Percentiles rank a stretch among this genome's conserved stretches.
Conservation (phyloP, 2,888 invertebrate species). For the Drosophila phalerata region DNA sequence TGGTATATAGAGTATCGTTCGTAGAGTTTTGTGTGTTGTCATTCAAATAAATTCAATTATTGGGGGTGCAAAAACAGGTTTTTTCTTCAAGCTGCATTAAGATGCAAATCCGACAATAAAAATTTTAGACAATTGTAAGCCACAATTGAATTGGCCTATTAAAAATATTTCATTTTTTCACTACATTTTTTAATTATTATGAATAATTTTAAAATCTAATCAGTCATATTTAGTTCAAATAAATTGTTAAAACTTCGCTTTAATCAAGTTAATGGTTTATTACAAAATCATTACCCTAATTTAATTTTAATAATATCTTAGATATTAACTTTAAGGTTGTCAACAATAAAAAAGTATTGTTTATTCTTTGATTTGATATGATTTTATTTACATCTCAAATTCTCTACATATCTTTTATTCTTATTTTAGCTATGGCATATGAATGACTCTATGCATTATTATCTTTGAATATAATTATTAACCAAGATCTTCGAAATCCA, state of each 20-base stretch:
- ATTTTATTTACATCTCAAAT: no score
- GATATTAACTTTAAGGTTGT: no score
- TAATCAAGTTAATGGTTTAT: neutral
- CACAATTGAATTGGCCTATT: slow-evolving; percentile 23
- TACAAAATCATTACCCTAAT: neutral
- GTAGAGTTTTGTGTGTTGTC: slow-evolving; percentile 59
- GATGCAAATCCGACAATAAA: slow-evolving; percentile 8
- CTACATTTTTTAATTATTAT: neutral
- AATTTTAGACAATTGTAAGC: slow-evolving; percentile 11
- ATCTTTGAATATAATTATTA: no score
- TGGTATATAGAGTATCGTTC: neutral
- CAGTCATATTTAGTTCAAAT: neutral
- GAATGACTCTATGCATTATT: no score
- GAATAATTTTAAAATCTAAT: neutral
- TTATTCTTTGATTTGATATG: no score
- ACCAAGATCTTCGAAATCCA: no score
- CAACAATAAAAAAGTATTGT: no score
- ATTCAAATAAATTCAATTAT: slow-evolving; percentile 62
- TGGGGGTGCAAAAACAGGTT: slow-evolving; percentile 49
- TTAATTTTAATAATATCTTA: neutral
- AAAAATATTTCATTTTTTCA: slow-evolving; percentile 2
- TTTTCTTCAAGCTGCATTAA: slow-evolving; percentile 21
- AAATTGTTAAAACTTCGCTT: neutral
- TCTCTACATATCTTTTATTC: no score
- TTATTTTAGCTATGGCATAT: no score